Base-by-base conservation (phyloP, 2,888 invertebrate genomes). In the Toxonevra muliebris region DNA sequence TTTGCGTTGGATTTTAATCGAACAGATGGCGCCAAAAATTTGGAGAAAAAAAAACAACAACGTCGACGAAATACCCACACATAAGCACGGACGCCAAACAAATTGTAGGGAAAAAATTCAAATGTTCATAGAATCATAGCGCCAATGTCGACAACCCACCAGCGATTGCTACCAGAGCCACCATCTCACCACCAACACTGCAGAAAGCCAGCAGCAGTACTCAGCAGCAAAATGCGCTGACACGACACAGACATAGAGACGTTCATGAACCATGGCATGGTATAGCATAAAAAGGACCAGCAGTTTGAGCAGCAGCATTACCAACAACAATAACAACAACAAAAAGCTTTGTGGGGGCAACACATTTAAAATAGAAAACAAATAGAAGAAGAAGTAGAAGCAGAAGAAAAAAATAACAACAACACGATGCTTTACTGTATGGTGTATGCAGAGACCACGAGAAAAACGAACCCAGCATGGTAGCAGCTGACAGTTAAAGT, bases 11-110 rank as follows among this genome's bases (percentile, higher is more conserved):
- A 65, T 65, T 65, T 59, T 65, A 50, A 66, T 66, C 66, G 66
- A 61, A 66, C 66, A 66, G 66, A 66, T 66, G 66, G 66, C 66
- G 66, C 66, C 66, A 66, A 61, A 66, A 57, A 45, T 40, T 41
- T 9, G 15, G 54, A 66, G 52, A 58, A 58, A 59, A 57, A 64
- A 9, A 48, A 63, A 42, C 17, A 43, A 10, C n/a, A 12, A 15
- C 13, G 48, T 10, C 10, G 11, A 4, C 8, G 48, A 48, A 15
- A 13, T 13, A 48, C 48, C 48, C 48, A 48, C 48, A 48, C 48
- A 48, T n/a, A 48, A 48, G 11, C 48, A 48, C 13, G n/a, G 48
- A 30, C 48, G 48, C 48, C 48, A 48, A 7, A 48, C 48, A 48
- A 48, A 48, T 48, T 48, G 48, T 48, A 15, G 48, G 30, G 30